Evolutionary conservation across 2,888 invertebrate species (phyloP).

Genomic region (Neoascia interrupta): DNA sequence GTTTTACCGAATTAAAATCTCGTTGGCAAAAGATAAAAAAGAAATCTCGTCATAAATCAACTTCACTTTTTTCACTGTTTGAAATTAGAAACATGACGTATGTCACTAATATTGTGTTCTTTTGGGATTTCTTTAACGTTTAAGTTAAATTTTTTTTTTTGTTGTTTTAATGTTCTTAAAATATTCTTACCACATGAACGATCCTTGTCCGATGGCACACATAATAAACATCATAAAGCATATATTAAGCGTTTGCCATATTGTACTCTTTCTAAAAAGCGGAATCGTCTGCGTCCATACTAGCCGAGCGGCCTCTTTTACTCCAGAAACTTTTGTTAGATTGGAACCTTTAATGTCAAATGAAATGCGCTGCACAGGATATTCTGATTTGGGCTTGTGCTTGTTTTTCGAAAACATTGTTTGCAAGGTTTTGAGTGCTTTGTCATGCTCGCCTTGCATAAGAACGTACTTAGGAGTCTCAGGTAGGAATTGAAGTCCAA

Average conservation of each 20-base stretch:
- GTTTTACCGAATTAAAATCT: too few species aligned
- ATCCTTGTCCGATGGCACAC: neutral
- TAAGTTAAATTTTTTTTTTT: too few species aligned
- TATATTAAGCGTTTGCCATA: neutral
- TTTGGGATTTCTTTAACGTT: too few species aligned
- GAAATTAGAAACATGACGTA: too few species aligned
- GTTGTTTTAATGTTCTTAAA: too few species aligned
- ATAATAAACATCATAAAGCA: neutral
- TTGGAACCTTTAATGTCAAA: slow-evolving; percentile 72
- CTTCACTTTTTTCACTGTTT: too few species aligned
- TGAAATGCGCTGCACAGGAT: slow-evolving; percentile 79
- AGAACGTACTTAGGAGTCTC: slow-evolving; percentile 90
- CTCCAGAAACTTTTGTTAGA: slow-evolving; percentile 72
- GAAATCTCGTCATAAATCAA: too few species aligned
- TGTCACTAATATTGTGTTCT: too few species aligned
- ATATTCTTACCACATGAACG: slow-evolving; percentile 8
- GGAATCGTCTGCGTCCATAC: slow-evolving; percentile 5
- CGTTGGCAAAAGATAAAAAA: too few species aligned
- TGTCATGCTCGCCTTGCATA: slow-evolving; percentile 82
- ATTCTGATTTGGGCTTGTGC: slow-evolving; percentile 78
- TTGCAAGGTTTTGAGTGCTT: slow-evolving; percentile 83
- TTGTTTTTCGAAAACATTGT: slow-evolving; percentile 83
- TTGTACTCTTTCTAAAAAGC: neutral
- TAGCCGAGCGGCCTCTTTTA: slow-evolving; percentile 72
- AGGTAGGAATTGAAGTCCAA: slow-evolving; percentile 83